A percentile compares a stretch with the other conserved stretches of the same genome.
Evolutionary conservation across 2,797 vertebrate genomes (phyloP).

Genomic region (Hylomyscus alleni): DNA sequence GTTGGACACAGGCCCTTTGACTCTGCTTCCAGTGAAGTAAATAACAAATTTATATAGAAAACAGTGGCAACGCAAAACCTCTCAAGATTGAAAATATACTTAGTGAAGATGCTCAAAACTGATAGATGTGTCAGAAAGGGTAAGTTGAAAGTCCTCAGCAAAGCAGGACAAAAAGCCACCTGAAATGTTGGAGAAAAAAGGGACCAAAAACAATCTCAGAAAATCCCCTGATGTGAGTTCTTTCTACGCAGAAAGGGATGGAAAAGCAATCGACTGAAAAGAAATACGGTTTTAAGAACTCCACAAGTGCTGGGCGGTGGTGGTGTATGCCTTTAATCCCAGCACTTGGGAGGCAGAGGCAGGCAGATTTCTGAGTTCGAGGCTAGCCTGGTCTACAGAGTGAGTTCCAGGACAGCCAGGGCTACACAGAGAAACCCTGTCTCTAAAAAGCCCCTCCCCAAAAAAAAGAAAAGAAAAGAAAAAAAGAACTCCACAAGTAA

Average conservation of each 20-base stretch:
- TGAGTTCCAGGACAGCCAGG: no score
- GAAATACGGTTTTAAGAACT: background rate
- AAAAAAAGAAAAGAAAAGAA: no score
- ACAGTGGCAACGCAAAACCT: background rate
- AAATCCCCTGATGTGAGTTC: background rate
- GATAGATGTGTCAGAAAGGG: background rate
- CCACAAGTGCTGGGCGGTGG: no score
- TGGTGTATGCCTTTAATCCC: no score
- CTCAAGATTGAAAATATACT: constrained; percentile 38
- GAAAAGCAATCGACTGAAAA: background rate
- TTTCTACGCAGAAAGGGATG: background rate
- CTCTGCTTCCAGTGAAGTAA: background rate
- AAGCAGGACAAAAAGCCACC: background rate
- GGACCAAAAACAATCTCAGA: background rate
- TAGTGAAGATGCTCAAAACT: constrained; percentile 3
- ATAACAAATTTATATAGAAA: background rate
- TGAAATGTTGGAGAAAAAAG: background rate
- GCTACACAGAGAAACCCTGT: no score
- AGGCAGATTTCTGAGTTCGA: no score
- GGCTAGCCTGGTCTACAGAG: no score
- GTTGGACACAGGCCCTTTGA: constrained; percentile 37
- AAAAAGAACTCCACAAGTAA: constrained; percentile 4
- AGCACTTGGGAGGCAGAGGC: no score
- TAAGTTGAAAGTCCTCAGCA: background rate
- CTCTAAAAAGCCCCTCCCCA: no score